Conservation (phyloP, 2,113 vertebrate species). For the Salvelinus namaycush region DNA sequence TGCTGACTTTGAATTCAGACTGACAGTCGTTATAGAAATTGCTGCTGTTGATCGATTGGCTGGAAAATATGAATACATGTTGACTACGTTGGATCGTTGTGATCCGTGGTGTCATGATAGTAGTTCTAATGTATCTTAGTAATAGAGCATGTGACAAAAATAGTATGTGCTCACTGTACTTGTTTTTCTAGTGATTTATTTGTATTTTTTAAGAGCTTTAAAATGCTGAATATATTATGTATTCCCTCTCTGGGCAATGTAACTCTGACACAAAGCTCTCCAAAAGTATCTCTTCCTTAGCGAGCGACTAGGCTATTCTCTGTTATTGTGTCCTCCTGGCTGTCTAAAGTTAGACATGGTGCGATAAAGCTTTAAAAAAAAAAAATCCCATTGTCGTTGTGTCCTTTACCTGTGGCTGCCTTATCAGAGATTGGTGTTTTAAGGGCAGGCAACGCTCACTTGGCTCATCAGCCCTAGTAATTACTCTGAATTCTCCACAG, state of each 20-base stretch:
- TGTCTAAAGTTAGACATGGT: constrained; percentile 54
- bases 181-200: no score
- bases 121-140: no score
- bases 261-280: neutral
- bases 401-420: constrained; percentile 52
- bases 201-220: no score
- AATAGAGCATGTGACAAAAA: no score
- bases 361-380: constrained; percentile 50
- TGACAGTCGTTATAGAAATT: neutral
- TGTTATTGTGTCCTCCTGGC: constrained; percentile 29
- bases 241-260: neutral
- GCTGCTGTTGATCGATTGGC: no score
- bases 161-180: no score
- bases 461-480: constrained; percentile 44
- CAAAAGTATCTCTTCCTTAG: constrained; percentile 17
- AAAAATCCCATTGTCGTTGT: constrained; percentile 11
- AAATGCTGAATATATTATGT: no score
- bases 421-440: constrained; percentile 46
- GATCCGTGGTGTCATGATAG: no score
- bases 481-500: constrained; percentile 78
- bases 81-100: no score
- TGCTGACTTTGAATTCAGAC: no score
- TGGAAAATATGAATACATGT: no score
- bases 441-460: constrained; percentile 29
- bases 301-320: constrained; percentile 19